Evolutionary conservation across 1,140 invertebrate species (phyloP).

Genomic region (Drosophila ohnishii): DNA sequence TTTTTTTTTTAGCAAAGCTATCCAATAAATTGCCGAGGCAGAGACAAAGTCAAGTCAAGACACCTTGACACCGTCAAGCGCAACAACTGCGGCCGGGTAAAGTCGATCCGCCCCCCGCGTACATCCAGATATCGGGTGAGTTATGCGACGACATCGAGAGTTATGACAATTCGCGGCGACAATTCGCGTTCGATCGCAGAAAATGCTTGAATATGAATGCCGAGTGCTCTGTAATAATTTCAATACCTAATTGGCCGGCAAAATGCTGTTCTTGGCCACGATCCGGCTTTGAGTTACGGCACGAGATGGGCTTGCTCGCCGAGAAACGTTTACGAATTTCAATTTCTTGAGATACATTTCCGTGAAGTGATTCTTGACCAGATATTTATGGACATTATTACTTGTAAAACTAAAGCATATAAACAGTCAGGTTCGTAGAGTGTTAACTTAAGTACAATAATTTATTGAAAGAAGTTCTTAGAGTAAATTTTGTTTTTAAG

Average conservation of each 20-base stretch:
- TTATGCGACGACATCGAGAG: conserved; percentile 65
- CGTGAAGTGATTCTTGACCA: neutral
- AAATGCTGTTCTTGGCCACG: conserved; percentile 16
- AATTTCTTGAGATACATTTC: neutral
- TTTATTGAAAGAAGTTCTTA: neutral
- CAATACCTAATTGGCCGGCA: conserved; percentile 42
- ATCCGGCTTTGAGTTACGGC: conserved; percentile 15
- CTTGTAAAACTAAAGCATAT: neutral
- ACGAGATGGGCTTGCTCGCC: neutral
- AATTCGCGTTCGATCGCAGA: conserved; percentile 43
- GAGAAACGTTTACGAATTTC: conserved; percentile 5
- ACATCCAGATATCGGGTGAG: conserved; percentile 37
- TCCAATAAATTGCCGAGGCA: conserved; percentile 73
- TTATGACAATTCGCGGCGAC: conserved; percentile 72
- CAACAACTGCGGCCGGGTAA: neutral
- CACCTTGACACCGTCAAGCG: conserved; percentile 62
- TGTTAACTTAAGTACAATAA: neutral
- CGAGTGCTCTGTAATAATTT: conserved; percentile 51
- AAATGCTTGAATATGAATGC: conserved; percentile 58
- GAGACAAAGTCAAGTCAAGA: conserved; percentile 56
- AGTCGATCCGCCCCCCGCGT: neutral
- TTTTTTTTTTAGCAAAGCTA: conserved; percentile 11
- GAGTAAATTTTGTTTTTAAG: neutral
- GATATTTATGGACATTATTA: neutral
- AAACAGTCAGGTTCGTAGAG: neutral